A percentile compares a stretch with the other conserved stretches of the same genome.
These are phyloP conservation scores for Melopsittacus undulatus DNA, from an alignment of 2,797 vertebrate genomes.

Conservation along the genomic window DNA sequence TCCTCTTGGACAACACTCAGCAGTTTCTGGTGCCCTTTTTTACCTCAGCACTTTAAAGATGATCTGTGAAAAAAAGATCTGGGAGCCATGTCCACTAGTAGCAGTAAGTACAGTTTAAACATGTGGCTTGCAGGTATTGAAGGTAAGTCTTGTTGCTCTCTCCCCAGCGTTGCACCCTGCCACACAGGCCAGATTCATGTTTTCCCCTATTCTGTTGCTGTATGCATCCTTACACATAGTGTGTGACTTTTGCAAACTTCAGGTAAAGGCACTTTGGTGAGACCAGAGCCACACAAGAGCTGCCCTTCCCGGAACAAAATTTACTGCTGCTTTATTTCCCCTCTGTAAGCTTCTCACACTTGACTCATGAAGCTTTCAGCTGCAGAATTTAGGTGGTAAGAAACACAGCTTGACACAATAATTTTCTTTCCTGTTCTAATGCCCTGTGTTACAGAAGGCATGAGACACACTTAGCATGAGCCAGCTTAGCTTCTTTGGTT, in stretches of 20 bases:
- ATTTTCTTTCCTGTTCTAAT: neutral
- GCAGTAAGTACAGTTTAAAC: neutral
- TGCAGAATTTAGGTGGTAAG: neutral
- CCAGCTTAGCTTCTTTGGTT: neutral
- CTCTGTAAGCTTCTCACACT: neutral
- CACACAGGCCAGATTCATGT: accelerated
- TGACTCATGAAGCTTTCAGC: neutral
- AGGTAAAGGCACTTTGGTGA: neutral
- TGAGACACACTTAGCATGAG: neutral
- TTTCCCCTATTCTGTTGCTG: neutral
- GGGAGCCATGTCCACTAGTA: neutral
- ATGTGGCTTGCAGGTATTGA: neutral
- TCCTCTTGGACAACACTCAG: neutral
- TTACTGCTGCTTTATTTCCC: neutral
- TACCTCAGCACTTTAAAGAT: neutral
- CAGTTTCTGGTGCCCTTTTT: neutral
- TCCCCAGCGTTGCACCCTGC: accelerated
- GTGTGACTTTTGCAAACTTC: neutral
- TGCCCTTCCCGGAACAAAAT: neutral
- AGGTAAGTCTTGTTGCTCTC: neutral
- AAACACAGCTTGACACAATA: neutral
- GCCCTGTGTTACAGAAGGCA: neutral
- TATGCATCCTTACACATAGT: too few relatives aligned
- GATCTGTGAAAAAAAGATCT: neutral
- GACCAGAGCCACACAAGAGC: neutral